phyloP scores from a whole-genome alignment of 2,888 invertebrate species.

The Rhaphigaster nebulosa region DNA sequence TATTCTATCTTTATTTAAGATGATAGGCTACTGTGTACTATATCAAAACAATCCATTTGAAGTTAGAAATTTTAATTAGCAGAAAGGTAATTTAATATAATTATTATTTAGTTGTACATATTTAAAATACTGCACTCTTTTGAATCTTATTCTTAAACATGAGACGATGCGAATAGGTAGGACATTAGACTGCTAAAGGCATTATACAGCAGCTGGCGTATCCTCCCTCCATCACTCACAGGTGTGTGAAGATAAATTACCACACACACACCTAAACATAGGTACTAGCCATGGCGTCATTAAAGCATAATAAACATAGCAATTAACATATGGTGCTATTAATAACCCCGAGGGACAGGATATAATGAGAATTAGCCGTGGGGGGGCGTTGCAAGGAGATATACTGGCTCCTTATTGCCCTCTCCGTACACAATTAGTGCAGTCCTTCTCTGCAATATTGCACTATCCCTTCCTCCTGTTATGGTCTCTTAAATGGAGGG shows the following conservation, averaged over 20 bases:
- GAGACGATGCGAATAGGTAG: not conserved
- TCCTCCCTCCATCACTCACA: not conserved
- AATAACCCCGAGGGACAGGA: not conserved
- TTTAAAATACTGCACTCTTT: too few species aligned
- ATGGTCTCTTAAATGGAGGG: not conserved
- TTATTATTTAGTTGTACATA: too few species aligned
- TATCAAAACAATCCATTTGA: too few species aligned
- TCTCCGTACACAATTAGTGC: not conserved
- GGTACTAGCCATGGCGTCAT: not conserved
- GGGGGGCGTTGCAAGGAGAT: not conserved
- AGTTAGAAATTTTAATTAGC: not conserved
- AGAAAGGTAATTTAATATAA: too few species aligned
- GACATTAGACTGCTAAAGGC: not conserved
- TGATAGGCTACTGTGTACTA: too few species aligned
- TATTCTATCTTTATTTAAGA: too few species aligned
- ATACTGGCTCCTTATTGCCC: conserved; percentile 31
- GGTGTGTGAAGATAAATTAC: not conserved
- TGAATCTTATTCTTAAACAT: too few species aligned
- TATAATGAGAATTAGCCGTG: conserved; percentile 6
- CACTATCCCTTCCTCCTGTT: not conserved
- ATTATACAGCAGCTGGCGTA: not conserved
- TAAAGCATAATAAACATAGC: conserved; percentile 45
- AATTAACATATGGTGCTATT: conserved; percentile 36
- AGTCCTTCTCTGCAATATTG: not conserved
- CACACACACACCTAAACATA: not conserved